phyloP scores from a whole-genome alignment of 2,797 vertebrate genomes.

The Thunnus albacares region DNA sequence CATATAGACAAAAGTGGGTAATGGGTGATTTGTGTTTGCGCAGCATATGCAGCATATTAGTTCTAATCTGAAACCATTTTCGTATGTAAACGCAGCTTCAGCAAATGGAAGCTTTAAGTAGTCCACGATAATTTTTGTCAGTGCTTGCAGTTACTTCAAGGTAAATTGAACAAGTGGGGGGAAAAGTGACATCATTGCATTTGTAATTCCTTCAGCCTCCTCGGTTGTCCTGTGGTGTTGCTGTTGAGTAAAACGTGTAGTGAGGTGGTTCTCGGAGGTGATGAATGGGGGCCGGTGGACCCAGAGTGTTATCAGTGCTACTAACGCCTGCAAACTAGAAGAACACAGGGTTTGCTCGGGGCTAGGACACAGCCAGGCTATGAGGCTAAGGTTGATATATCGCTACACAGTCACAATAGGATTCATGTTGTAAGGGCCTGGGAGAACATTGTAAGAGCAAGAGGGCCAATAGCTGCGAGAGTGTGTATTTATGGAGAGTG shows the following conservation, averaged over 20 bases:
- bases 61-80: too few relatives aligned
- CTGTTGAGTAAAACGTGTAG: background rate
- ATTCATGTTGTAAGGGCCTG: constrained; percentile 46
- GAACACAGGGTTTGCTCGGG: constrained; percentile 47
- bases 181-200: background rate
- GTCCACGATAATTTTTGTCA: background rate
- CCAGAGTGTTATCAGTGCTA: constrained; percentile 55
- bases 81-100: too few relatives aligned
- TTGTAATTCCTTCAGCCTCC: background rate
- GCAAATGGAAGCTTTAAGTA: too few relatives aligned
- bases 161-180: background rate
- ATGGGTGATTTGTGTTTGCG: too few relatives aligned
- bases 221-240: background rate
- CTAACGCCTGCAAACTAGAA: constrained; percentile 51
- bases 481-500: constrained; percentile 31
- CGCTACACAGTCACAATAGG: constrained; percentile 28
- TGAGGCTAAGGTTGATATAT: constrained; percentile 63
- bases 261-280: constrained; percentile 42
- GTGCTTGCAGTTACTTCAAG: background rate
- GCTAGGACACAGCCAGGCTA: constrained; percentile 46
- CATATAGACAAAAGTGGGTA: too few relatives aligned
- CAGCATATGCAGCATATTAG: too few relatives aligned
- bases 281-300: constrained; percentile 58
- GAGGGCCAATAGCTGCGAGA: constrained; percentile 30
- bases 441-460: constrained; percentile 13